Evolutionary conservation across 2,797 vertebrate species (phyloP).

Genomic region (Spheniscus humboldti): DNA sequence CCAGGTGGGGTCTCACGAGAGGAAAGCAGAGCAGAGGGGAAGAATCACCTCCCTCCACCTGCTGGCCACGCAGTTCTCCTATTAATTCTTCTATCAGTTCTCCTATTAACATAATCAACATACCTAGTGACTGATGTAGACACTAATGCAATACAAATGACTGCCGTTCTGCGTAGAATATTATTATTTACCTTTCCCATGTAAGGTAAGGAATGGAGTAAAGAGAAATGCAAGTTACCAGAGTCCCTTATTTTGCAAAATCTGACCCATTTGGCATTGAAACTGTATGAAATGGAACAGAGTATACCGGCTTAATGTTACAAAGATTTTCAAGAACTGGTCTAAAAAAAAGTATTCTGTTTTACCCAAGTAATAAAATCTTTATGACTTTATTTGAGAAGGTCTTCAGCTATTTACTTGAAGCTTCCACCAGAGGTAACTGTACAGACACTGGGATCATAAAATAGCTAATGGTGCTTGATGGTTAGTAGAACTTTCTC

Average conservation of each 20-base stretch:
- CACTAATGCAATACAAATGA: background rate
- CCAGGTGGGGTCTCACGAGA: background rate
- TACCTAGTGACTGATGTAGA: background rate
- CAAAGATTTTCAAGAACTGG: background rate
- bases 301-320: background rate
- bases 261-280: background rate
- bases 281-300: background rate
- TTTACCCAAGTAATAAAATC: background rate
- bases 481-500: background rate
- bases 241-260: background rate
- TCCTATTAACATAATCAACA: background rate
- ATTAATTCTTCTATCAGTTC: background rate
- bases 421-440: background rate
- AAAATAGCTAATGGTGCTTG: background rate
- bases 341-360: background rate
- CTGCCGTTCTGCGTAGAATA: background rate
- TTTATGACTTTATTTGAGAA: background rate
- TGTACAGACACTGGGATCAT: background rate
- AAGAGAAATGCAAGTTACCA: background rate
- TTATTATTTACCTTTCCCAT: background rate
- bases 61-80: background rate
- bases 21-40: rapidly evolving
- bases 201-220: background rate
- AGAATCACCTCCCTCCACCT: background rate
- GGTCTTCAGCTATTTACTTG: background rate